Conservation (phyloP, 2,113 vertebrate genomes). For the Silurus glanis region DNA sequence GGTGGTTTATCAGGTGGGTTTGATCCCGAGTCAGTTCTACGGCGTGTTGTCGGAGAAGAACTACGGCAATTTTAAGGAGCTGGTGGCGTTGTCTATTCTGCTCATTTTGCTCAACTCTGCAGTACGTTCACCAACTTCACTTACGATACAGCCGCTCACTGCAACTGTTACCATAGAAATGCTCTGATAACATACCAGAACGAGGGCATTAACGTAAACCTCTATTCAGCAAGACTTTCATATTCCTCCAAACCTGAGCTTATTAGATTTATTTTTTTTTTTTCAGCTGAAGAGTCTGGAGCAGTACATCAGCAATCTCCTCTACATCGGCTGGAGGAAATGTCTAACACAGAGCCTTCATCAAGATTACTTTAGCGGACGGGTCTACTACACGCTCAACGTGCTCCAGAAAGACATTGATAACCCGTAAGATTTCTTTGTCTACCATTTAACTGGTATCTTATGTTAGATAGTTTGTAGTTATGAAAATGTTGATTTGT, state of each 20-base stretch:
- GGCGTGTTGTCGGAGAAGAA: slow-evolving; percentile 84
- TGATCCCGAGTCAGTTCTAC: slow-evolving; percentile 94
- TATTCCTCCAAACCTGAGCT: not conserved
- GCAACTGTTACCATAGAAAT: not conserved
- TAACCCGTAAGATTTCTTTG: slow-evolving; percentile 82
- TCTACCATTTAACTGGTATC: not conserved
- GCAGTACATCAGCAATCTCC: slow-evolving; percentile 88
- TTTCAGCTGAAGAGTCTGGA: slow-evolving; percentile 89
- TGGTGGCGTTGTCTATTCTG: slow-evolving; percentile 76
- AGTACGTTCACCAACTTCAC: slow-evolving; percentile 72
- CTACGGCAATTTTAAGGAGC: slow-evolving; percentile 74
- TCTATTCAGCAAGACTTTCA: not conserved
- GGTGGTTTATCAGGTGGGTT: slow-evolving; percentile 91
- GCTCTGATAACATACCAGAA: not conserved
- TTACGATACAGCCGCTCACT: too few species aligned
- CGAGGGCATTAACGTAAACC: not conserved
- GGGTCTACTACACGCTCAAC: slow-evolving; percentile 91
- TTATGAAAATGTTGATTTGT: too few species aligned
- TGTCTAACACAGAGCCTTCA: slow-evolving; percentile 91
- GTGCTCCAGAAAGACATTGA: slow-evolving; percentile 85
- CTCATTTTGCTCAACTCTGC: slow-evolving; percentile 86
- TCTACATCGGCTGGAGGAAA: slow-evolving; percentile 91
- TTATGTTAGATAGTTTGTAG: too few species aligned
- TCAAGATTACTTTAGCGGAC: slow-evolving; percentile 82
- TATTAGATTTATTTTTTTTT: slow-evolving; percentile 13